Percentiles rank a stretch among this genome's conserved stretches.
Conservation (phyloP, 2,888 invertebrate species). For the Falcaria lacertinaria region DNA sequence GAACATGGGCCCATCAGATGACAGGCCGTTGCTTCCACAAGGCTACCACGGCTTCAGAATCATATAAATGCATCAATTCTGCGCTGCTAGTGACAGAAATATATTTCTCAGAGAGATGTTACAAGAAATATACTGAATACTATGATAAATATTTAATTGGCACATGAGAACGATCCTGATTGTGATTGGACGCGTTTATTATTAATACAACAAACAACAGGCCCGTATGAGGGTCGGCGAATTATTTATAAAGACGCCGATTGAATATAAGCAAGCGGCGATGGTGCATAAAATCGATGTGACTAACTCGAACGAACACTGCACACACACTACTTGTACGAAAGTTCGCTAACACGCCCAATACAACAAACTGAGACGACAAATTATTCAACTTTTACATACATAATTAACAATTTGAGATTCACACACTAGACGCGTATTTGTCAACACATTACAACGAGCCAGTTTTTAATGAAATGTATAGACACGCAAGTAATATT, state of each 20-base stretch:
- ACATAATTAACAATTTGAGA: too few species aligned
- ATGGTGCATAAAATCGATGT: constrained; percentile 53
- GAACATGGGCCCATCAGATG: too few species aligned
- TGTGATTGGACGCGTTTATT: constrained; percentile 54
- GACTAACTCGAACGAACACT: constrained; percentile 29
- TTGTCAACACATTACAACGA: too few species aligned
- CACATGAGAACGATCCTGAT: constrained; percentile 53
- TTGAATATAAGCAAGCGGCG: constrained; percentile 48
- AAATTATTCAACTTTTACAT: neutral
- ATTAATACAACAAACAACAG: constrained; percentile 56
- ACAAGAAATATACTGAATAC: constrained; percentile 29
- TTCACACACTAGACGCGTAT: too few species aligned
- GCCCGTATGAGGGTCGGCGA: constrained; percentile 57
- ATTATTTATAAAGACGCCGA: constrained; percentile 57
- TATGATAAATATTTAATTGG: constrained; percentile 58
- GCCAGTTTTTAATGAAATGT: too few species aligned
- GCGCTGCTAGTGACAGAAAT: constrained; percentile 4
- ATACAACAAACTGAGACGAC: constrained; percentile 11
- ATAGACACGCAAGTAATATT: too few species aligned
- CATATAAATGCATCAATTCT: neutral
- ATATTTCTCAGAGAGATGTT: constrained; percentile 17
- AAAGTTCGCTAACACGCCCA: constrained; percentile 25
- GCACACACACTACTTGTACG: constrained; percentile 21
- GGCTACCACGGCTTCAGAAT: too few species aligned
- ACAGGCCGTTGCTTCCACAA: too few species aligned